Evolutionary conservation across 2,797 vertebrate genomes (phyloP).

Genomic region (Spea hammondii): DNA sequence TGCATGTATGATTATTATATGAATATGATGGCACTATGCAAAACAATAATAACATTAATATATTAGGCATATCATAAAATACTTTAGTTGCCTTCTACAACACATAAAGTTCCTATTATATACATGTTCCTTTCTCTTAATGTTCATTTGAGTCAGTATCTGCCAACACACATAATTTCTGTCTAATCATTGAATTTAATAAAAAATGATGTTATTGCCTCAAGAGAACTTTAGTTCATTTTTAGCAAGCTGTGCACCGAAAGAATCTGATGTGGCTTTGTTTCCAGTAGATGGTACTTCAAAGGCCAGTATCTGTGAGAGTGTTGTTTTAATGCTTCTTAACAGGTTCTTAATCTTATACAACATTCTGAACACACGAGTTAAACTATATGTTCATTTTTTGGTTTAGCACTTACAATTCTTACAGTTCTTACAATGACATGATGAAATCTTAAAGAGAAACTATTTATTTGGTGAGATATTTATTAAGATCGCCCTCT

Average conservation of each 20-base stretch:
- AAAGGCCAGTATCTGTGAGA: not conserved
- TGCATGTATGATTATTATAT: too few species aligned
- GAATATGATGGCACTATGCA: too few species aligned
- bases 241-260: not conserved
- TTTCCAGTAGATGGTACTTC: not conserved
- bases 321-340: not conserved
- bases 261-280: not conserved
- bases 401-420: not conserved
- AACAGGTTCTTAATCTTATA: not conserved
- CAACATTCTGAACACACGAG: not conserved
- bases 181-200: not conserved
- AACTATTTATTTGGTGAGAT: too few species aligned
- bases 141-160: not conserved
- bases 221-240: not conserved
- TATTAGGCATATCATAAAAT: too few species aligned
- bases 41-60: too few species aligned
- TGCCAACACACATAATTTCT: not conserved
- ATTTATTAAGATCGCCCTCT: too few species aligned
- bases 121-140: not conserved
- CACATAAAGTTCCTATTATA: not conserved
- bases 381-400: not conserved
- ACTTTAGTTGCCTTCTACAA: not conserved
- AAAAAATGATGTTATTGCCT: not conserved
- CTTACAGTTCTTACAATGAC: not conserved
- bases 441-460: not conserved